Evolutionary conservation across 1,140 invertebrate genomes (phyloP).

Genomic region (Dermatophagoides farinae): DNA sequence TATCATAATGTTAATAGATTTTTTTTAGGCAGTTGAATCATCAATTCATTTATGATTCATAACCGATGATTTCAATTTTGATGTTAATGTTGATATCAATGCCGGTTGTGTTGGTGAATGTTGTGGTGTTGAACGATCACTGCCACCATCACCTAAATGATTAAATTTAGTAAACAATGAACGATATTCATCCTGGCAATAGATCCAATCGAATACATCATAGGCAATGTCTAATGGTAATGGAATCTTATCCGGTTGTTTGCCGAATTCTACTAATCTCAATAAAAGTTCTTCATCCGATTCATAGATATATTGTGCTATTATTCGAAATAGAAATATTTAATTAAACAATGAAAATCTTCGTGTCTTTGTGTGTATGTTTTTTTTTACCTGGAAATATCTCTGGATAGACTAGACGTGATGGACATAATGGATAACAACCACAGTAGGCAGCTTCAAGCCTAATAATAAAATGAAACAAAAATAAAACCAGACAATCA

Average conservation of each 20-base stretch:
- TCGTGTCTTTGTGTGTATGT: not conserved
- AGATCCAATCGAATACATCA: not conserved
- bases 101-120: not conserved
- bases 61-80: not conserved
- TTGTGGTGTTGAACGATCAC: not conserved
- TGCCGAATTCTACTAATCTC: not conserved
- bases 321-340: not conserved
- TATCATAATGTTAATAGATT: too few relatives aligned
- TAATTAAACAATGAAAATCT: not conserved
- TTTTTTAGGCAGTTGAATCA: too few relatives aligned
- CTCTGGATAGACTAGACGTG: constrained; percentile 48
- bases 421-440: constrained; percentile 46
- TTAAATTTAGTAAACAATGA: not conserved
- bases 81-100: not conserved
- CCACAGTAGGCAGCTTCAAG: constrained; percentile 43
- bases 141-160: too few relatives aligned
- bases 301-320: constrained; percentile 2
- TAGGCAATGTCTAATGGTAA: constrained; percentile 5
- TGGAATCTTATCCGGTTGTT: not conserved
- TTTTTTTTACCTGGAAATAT: constrained; percentile 35
- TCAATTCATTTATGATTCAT: not conserved
- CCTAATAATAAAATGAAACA: constrained; percentile 27
- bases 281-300: not conserved
- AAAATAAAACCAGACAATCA: not conserved
- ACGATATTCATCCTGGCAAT: not conserved